Percentiles rank a stretch among this genome's conserved stretches.
Evolutionary conservation across 2,113 vertebrate species (phyloP).

Genomic region (Calonectris borealis): DNA sequence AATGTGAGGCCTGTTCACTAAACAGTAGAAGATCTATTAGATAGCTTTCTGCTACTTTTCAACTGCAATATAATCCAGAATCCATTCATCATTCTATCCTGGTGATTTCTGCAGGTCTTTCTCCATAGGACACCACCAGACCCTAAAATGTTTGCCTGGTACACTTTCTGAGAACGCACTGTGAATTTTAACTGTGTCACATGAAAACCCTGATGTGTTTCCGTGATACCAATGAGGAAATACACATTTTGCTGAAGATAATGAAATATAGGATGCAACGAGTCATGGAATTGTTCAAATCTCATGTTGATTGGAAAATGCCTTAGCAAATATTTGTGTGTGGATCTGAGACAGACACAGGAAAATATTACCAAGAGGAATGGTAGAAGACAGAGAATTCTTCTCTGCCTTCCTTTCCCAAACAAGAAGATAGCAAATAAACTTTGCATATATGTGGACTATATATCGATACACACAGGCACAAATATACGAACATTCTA

Average conservation of each 20-base stretch:
- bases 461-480: background rate
- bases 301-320: background rate
- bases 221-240: background rate
- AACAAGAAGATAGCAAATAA: background rate
- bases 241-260: slow-evolving; percentile 12
- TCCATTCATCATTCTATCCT: slow-evolving; percentile 32
- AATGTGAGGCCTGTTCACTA: slow-evolving; percentile 53
- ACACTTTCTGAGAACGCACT: background rate
- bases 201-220: background rate
- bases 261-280: background rate
- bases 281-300: background rate
- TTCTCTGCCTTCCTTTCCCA: background rate
- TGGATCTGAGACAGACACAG: background rate
- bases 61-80: slow-evolving; percentile 18
- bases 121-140: background rate
- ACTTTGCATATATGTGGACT: background rate
- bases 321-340: background rate
- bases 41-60: slow-evolving; percentile 52
- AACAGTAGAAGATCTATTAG: slow-evolving; percentile 55
- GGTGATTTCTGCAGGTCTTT: background rate
- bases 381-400: background rate
- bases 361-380: background rate
- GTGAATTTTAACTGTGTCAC: slow-evolving; percentile 10
- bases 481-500: background rate
- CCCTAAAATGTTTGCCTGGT: slow-evolving; percentile 20